Conservation (phyloP, 2,113 vertebrate genomes). For the Trinectes maculatus region DNA sequence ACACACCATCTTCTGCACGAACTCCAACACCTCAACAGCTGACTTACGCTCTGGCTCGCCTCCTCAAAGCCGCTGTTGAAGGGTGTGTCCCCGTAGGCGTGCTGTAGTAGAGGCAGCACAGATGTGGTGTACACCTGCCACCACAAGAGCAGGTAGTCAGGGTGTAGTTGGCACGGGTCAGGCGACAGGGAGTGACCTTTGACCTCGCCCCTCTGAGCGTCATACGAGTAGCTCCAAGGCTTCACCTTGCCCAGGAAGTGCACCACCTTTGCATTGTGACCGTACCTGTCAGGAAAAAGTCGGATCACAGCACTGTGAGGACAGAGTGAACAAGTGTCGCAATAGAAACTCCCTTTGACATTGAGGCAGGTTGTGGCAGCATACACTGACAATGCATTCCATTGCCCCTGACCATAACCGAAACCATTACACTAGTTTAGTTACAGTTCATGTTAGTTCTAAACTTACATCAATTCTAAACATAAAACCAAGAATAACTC, state of each 20-base stretch:
- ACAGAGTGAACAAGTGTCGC: no score
- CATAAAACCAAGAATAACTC: no score
- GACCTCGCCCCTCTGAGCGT: conserved; percentile 85
- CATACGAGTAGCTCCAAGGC: conserved; percentile 92
- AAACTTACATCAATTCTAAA: no score
- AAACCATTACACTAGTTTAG: no score
- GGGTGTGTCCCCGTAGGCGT: conserved; percentile 81
- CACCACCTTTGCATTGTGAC: conserved; percentile 91
- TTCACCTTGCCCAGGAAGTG: conserved; percentile 94
- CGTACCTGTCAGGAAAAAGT: conserved; percentile 82
- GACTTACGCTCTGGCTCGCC: conserved; percentile 69
- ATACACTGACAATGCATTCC: no score
- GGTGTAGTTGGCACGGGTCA: conserved; percentile 80
- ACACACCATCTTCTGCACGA: not conserved
- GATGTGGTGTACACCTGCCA: conserved; percentile 86
- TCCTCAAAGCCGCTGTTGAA: conserved; percentile 69
- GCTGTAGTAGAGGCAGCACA: conserved; percentile 85
- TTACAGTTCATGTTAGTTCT: no score
- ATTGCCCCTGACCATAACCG: no score
- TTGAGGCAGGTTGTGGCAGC: no score
- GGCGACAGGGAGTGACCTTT: conserved; percentile 74
- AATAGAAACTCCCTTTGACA: no score
- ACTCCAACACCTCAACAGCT: no score
- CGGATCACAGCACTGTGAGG: not conserved
- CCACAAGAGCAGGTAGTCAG: conserved; percentile 92